These are phyloP conservation scores for Paradisaea rubra DNA, from an alignment of 2,113 vertebrate genomes.

Conservation along the genomic window DNA sequence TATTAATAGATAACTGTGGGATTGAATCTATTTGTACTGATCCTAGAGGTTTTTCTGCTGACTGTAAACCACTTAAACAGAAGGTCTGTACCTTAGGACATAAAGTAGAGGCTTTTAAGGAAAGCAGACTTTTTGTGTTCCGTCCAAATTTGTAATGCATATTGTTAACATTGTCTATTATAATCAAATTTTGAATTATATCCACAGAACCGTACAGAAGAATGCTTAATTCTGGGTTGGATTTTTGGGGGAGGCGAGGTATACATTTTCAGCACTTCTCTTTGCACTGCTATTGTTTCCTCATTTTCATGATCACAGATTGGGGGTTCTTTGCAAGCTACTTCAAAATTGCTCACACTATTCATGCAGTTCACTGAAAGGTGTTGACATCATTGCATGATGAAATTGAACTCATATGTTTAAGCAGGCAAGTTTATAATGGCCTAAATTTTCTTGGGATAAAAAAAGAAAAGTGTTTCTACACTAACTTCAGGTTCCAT, in stretches of 20 bases:
- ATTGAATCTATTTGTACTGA: neutral
- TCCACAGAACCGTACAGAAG: neutral
- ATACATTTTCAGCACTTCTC: neutral
- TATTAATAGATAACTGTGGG: neutral
- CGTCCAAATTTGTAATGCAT: neutral
- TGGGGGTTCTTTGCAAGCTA: neutral
- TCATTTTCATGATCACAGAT: fast-evolving
- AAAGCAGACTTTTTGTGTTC: neutral
- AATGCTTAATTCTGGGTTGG: neutral
- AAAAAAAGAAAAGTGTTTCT: neutral
- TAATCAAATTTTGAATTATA: neutral
- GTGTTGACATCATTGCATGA: neutral
- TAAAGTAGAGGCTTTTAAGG: neutral
- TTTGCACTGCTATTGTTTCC: neutral
- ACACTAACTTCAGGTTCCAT: neutral
- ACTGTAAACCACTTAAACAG: neutral
- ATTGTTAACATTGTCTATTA: neutral
- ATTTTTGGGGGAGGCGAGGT: neutral
- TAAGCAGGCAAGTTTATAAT: neutral
- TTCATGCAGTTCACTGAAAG: neutral
- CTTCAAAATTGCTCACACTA: neutral
- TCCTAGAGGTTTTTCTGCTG: neutral
- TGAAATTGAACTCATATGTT: neutral
- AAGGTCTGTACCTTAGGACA: neutral
- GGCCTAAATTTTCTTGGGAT: neutral